These are phyloP conservation scores for Oreochromis mossambicus DNA, from an alignment of 2,797 vertebrate species.

Conservation along the genomic window DNA sequence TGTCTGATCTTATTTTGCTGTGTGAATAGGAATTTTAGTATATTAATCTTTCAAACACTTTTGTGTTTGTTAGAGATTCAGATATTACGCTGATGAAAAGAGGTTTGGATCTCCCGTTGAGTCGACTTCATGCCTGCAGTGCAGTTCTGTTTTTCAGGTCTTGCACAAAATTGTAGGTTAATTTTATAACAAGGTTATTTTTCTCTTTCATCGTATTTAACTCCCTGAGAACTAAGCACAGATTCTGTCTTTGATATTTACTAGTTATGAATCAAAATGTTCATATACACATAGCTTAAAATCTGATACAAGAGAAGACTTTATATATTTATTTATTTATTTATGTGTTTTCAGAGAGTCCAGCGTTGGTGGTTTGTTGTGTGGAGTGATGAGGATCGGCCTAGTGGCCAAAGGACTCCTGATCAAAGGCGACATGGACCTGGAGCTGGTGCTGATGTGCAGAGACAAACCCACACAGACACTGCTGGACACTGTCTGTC, in stretches of 20 bases:
- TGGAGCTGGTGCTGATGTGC: conserved; percentile 98
- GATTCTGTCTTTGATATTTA: not conserved
- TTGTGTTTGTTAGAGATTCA: not conserved
- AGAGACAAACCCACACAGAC: conserved; percentile 94
- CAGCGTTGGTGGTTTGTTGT: conserved; percentile 84
- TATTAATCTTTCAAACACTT: not conserved
- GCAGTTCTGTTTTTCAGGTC: not conserved
- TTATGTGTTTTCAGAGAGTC: conserved; percentile 78
- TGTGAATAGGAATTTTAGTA: conserved; percentile 3
- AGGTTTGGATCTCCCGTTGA: not conserved
- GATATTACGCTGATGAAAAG: not conserved
- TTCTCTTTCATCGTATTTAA: not conserved
- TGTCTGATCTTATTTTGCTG: conserved; percentile 26
- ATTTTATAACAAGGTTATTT: not conserved
- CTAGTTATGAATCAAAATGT: not conserved
- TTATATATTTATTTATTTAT: not conserved
- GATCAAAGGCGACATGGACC: conserved; percentile 98
- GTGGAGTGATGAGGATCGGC: conserved; percentile 96
- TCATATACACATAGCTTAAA: not conserved
- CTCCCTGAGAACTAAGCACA: not conserved
- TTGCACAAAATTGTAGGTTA: not conserved
- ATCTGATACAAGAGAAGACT: not conserved
- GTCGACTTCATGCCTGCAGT: not conserved
- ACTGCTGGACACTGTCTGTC: conserved; percentile 88
- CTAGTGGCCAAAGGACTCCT: conserved; percentile 97